Conservation (phyloP, 2,113 vertebrate genomes). For the Periophthalmus modestus region DNA sequence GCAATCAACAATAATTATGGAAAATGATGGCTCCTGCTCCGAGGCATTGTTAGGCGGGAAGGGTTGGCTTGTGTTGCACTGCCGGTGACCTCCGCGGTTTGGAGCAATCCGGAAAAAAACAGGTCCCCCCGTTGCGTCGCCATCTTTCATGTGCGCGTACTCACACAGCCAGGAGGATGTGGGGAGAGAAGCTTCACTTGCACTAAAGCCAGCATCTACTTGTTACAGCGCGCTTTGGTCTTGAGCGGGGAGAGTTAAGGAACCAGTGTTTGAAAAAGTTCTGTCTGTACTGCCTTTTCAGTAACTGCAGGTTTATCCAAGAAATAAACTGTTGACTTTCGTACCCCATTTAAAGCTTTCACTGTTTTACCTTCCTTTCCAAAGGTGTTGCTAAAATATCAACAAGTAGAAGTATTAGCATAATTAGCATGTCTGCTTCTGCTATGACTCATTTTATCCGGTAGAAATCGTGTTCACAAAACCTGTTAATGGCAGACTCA, state of each 20-base stretch:
- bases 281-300: background rate
- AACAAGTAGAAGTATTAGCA: too few species aligned
- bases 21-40: constrained; percentile 73
- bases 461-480: too few species aligned
- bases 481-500: too few species aligned
- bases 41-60: constrained; percentile 69
- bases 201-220: constrained; percentile 14
- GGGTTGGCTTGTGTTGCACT: constrained; percentile 48
- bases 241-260: background rate
- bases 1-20: constrained; percentile 81
- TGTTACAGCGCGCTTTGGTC: constrained; percentile 1
- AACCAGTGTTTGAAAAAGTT: constrained; percentile 9
- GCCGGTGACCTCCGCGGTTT: constrained; percentile 64
- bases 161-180: constrained; percentile 30
- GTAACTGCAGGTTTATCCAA: background rate
- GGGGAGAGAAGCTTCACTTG: constrained; percentile 18
- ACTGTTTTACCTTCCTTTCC: too few species aligned
- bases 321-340: background rate
- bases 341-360: background rate
- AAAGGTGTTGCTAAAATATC: too few species aligned
- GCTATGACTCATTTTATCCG: too few species aligned
- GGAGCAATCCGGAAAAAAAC: constrained; percentile 60
- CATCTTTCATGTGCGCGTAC: constrained; percentile 59
- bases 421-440: too few species aligned
- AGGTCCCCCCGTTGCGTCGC: constrained; percentile 29